Evolutionary conservation across 1,140 invertebrate genomes (phyloP), one percentile per base, ranked within the genome.

Genomic region (Pseudomyrmex gracilis): DNA sequence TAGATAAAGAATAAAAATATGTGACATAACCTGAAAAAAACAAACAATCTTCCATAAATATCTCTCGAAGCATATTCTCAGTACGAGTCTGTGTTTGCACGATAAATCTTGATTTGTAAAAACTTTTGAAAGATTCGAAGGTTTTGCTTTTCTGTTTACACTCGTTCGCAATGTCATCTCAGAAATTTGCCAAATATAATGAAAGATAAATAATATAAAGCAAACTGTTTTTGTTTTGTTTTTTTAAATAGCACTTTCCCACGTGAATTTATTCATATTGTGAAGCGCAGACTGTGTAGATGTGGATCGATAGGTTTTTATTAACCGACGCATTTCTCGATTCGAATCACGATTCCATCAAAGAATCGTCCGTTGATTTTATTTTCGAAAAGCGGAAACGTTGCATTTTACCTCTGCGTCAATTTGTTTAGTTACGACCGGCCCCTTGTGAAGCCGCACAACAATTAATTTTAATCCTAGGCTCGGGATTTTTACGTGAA

Each of bases 311-410:
- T 71, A 20, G 66, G 43, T 47, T 71, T 80, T 34, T 34, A 80
- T 70, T 70, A 71, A 78, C 22, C 22, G 53, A 77, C 20, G 64
- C 22, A 45, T 22, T 80, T 49, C 63, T 77, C 67, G 55, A 86
- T 71, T 74, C 70, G 77, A 60, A 84, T 85, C 53, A 55, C 22
- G 34, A 66, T 57, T 73, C 63, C 47, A 67, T 64, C 76, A 58
- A 77, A 80, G 80, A 82, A 71, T 82, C 57, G 63, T 12, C 43
- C 71, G 49, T 83, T 73, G 64, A 83, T 66, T 83, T 68, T 85
- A 78, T 73, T 66, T 77, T 34, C 5, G 34, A 13, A 55, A 82
- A 57, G 43, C 53, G 61, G 24, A 49, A 67, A 12, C 15, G 24
- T 22, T 17, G 53, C 17, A 57, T 70, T 80, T 80, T 70, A 60